phyloP scores from a whole-genome alignment of 2,113 vertebrate genomes.

The Halcyon malimbica region DNA sequence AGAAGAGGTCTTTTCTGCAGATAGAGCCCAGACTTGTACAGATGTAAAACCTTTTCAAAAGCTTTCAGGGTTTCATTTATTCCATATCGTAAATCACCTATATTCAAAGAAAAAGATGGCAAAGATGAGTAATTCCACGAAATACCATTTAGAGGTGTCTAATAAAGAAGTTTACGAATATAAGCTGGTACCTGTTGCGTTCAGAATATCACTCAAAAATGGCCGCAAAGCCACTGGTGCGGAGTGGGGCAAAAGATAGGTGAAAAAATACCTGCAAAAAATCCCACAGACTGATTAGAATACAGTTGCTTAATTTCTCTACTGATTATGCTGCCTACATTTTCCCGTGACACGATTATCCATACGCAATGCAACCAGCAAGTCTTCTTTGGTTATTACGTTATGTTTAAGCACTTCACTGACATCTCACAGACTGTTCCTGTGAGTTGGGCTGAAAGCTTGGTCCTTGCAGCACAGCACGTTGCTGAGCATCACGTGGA shows the following conservation, averaged over 20 bases:
- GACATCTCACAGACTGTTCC: background rate
- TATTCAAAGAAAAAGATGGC: conserved; percentile 18
- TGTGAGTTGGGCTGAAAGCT: background rate
- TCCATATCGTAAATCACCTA: conserved; percentile 84
- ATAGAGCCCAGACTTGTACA: conserved; percentile 88
- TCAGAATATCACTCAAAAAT: conserved; percentile 86
- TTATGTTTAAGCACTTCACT: background rate
- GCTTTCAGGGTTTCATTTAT: conserved; percentile 84
- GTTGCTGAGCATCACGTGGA: background rate
- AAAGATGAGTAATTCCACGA: background rate
- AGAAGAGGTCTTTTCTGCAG: conserved; percentile 78
- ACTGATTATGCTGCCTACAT: background rate
- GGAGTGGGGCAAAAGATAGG: conserved; percentile 90
- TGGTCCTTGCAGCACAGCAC: background rate
- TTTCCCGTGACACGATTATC: background rate
- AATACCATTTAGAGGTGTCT: background rate
- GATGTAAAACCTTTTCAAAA: conserved; percentile 86
- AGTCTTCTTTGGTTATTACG: background rate
- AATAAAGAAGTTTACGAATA: background rate
- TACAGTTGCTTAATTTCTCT: background rate
- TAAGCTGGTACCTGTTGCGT: conserved; percentile 84
- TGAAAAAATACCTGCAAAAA: conserved; percentile 90
- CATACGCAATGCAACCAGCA: background rate
- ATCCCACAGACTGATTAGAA: conserved; percentile 36
- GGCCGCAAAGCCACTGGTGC: conserved; percentile 82